Evolutionary conservation across 2,888 invertebrate genomes (phyloP).

Genomic region (Latrodectus hesperus): DNA sequence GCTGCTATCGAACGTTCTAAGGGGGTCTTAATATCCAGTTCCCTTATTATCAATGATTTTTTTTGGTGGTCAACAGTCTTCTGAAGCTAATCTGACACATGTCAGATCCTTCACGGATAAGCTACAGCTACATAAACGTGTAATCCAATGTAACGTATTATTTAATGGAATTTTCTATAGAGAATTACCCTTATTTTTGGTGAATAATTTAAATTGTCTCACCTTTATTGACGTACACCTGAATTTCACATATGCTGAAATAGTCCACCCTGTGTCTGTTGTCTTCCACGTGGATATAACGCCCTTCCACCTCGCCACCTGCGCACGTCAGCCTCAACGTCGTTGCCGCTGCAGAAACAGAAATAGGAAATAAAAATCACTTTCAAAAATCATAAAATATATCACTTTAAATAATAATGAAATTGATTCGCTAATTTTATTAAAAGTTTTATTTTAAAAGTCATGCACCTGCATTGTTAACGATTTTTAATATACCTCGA

Average conservation of each 20-base stretch:
- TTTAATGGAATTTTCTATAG: no score
- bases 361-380: background rate
- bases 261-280: conserved; percentile 73
- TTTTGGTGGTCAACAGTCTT: no score
- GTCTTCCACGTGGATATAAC: conserved; percentile 73
- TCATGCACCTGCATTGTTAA: background rate
- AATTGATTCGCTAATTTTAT: background rate
- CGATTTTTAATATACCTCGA: background rate
- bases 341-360: conserved; percentile 44
- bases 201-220: conserved; percentile 19
- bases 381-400: background rate
- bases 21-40: no score
- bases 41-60: no score
- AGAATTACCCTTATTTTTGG: no score
- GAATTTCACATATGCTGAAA: conserved; percentile 74
- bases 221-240: conserved; percentile 74
- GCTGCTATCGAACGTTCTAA: no score
- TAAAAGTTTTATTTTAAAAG: background rate
- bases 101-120: no score
- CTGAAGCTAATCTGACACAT: no score
- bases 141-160: no score
- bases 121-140: no score
- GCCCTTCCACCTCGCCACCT: conserved; percentile 73
- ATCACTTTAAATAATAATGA: background rate
- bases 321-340: conserved; percentile 72